Evolutionary conservation across 2,797 vertebrate species (phyloP).

Genomic region (Sarcoramphus papa): DNA sequence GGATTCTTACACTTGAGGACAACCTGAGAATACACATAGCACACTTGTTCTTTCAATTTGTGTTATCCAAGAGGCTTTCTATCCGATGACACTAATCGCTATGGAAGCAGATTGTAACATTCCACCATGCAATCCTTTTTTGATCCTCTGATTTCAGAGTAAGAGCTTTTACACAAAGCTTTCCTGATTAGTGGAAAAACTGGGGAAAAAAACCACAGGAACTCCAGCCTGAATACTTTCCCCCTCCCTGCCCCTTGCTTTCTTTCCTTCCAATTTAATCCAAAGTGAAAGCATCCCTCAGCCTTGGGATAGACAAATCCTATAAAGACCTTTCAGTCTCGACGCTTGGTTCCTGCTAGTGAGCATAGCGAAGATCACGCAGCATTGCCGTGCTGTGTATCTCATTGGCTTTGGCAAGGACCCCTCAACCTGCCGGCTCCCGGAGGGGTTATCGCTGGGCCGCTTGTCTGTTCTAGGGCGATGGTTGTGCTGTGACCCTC

Average conservation of each 20-base stretch:
- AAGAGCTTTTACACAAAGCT: conserved; percentile 61
- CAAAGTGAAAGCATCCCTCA: conserved; percentile 49
- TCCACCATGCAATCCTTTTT: conserved; percentile 50
- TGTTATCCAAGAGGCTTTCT: conserved; percentile 62
- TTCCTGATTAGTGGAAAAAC: conserved; percentile 61
- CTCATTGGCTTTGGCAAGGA: conserved; percentile 11
- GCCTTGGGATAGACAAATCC: conserved; percentile 28
- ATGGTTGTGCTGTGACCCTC: neutral
- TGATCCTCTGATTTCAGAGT: conserved; percentile 59
- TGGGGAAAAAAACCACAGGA: neutral
- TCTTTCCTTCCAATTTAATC: neutral
- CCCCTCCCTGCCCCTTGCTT: neutral
- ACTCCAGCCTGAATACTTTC: neutral
- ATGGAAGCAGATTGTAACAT: conserved; percentile 63
- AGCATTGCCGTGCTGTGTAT: neutral
- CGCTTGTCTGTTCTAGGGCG: neutral
- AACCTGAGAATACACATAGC: conserved; percentile 19
- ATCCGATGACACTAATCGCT: conserved; percentile 40
- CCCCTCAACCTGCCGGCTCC: neutral
- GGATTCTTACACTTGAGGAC: conserved; percentile 56
- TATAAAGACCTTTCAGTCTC: neutral
- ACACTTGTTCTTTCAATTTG: conserved; percentile 45
- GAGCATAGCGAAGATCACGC: neutral
- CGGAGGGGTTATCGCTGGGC: neutral
- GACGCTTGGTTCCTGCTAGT: conserved; percentile 6